Evolutionary conservation across 2,113 vertebrate species (phyloP).

Genomic region (Triplophysa tibetana): DNA sequence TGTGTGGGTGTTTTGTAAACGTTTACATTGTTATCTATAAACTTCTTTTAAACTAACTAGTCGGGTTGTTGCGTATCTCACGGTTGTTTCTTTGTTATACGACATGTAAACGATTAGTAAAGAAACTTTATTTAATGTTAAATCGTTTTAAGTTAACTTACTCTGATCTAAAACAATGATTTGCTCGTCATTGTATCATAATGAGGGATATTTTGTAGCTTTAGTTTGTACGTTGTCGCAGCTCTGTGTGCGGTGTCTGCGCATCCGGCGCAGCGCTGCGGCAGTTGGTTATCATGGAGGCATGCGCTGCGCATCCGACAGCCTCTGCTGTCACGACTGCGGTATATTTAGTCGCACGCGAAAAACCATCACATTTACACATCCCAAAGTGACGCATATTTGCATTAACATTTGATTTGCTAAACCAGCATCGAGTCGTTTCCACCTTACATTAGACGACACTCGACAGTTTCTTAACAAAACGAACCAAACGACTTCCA

Average conservation of each 20-base stretch:
- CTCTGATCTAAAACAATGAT: no score
- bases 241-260: slow-evolving; percentile 11
- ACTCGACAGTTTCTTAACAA: not conserved
- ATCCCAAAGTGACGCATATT: not conserved
- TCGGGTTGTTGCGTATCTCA: not conserved
- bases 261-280: slow-evolving; percentile 56
- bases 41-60: not conserved
- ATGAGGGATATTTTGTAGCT: not conserved
- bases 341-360: not conserved
- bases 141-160: no score
- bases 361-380: not conserved
- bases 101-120: not conserved
- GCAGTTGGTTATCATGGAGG: slow-evolving; percentile 56
- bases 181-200: not conserved
- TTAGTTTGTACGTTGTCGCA: not conserved
- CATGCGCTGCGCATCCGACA: slow-evolving; percentile 55
- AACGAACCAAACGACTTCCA: not conserved
- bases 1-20: not conserved
- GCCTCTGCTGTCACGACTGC: slow-evolving; percentile 30
- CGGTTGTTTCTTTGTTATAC: not conserved
- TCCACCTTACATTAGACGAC: not conserved
- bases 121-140: not conserved
- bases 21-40: not conserved
- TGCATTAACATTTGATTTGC: not conserved
- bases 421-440: not conserved